A percentile compares a stretch with the other conserved stretches of the same genome.
These are phyloP conservation scores for Diogma glabrata DNA, from an alignment of 2,888 invertebrate genomes.

Conservation along the genomic window DNA sequence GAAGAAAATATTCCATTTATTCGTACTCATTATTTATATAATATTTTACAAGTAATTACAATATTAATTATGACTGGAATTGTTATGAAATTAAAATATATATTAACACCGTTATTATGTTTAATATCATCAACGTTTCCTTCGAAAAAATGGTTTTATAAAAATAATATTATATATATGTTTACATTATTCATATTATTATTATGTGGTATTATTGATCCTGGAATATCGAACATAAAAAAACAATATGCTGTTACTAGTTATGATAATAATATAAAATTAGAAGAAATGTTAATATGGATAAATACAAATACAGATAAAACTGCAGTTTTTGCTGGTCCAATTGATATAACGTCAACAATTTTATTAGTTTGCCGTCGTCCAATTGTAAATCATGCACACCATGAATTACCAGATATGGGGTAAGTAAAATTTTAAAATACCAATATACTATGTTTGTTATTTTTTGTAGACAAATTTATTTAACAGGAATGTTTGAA, in stretches of 20 bases:
- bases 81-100: conserved; percentile 66
- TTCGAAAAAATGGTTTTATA: conserved; percentile 43
- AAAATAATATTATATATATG: conserved; percentile 35
- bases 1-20: background rate
- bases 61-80: conserved; percentile 62
- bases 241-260: conserved; percentile 44
- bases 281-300: conserved; percentile 71
- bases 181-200: conserved; percentile 38
- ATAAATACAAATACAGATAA: conserved; percentile 48
- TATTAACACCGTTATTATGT: conserved; percentile 68
- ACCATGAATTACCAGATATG: conserved; percentile 69
- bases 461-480: background rate
- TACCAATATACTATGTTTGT: too few species aligned
- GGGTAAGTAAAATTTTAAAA: conserved; percentile 43
- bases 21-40: conserved; percentile 43
- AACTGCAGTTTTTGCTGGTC: conserved; percentile 62
- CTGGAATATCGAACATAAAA: conserved; percentile 31
- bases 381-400: conserved; percentile 77
- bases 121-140: conserved; percentile 57
- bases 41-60: conserved; percentile 55
- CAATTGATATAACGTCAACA: conserved; percentile 75
- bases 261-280: conserved; percentile 50
- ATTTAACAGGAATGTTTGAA: background rate
- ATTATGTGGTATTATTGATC: conserved; percentile 37
- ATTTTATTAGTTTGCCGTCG: conserved; percentile 64